Evolutionary conservation across 2,797 vertebrate genomes (phyloP), one percentile per base, ranked within the genome.

Genomic region (Champsocephalus esox): DNA sequence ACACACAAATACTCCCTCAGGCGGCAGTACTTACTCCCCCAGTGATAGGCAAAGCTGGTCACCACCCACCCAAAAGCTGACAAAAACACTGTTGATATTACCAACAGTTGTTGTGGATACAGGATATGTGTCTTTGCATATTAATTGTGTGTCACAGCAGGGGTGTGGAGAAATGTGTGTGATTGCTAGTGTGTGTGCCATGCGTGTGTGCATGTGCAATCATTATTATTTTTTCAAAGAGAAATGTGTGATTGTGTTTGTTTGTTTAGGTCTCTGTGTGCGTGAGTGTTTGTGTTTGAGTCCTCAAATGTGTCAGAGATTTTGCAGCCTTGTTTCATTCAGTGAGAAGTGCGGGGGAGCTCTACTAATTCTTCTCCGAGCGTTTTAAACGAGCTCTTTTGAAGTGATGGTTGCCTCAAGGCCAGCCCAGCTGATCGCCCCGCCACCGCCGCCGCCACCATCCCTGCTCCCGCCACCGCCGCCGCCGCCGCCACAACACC

Each of bases 301-400:
- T 80, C 82, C 77, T 84, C 66, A 13, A 90, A 91, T 80, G 90
- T 92, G 89, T 92, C 90, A 88, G 84, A 89, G 84, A 89, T 82
- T 92, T 92, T 82, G 74, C 83, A 82, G 84, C 83, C 91, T 85
- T 80, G 84, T 90, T 93, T 94, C 89, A 92, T 93, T 94, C 90
- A 89, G 90, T 66, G 84, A 89, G 80, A 91, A 88, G 77, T 88
- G 92, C 86, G 90, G 87, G 89, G 93, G 92, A 82, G 92, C 90
- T 85, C 84, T 55, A 88, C 82, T 89, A 89, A 94, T 91, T 94
- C 89, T 90, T 82, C 67, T 88, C 85, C 73, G 87, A 88, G 89
- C 64, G 51, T 81, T 89, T 88, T 89, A 91, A 93, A 92, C 87
- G 86, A 90, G 85, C 90, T 88, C 76, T 89, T 92, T 92, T 84